phyloP scores from a whole-genome alignment of 1,140 invertebrate genomes.

The Helicoverpa armigera region DNA sequence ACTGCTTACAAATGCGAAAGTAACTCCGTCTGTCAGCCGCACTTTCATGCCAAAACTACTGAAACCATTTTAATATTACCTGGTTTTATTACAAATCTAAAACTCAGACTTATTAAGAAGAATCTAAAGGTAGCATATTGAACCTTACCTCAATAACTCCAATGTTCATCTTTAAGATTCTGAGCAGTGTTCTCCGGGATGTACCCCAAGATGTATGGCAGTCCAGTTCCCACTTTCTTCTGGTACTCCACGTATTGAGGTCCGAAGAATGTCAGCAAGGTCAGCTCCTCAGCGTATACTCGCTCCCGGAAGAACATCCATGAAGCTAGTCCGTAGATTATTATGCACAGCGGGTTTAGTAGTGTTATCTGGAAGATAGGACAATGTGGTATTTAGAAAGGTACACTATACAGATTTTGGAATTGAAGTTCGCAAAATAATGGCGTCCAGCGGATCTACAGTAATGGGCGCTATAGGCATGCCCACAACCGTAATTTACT shows the following conservation, averaged over 20 bases:
- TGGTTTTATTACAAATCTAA: too few species aligned
- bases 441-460: too few species aligned
- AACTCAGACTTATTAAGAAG: background rate
- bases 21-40: too few species aligned
- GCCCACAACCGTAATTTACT: too few species aligned
- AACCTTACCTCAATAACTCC: conserved; percentile 59
- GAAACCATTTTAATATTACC: too few species aligned
- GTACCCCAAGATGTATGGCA: conserved; percentile 97
- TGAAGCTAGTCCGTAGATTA: conserved; percentile 93
- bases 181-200: conserved; percentile 59
- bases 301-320: conserved; percentile 98
- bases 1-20: too few species aligned
- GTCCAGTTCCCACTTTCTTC: conserved; percentile 93
- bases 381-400: too few species aligned
- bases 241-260: conserved; percentile 96
- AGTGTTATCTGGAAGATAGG: conserved; percentile 90
- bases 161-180: conserved; percentile 57
- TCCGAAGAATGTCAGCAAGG: conserved; percentile 97
- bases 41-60: too few species aligned
- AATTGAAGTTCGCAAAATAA: background rate
- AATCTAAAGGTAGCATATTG: background rate
- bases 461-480: too few species aligned
- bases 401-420: too few species aligned
- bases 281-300: conserved; percentile 96
- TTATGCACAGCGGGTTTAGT: conserved; percentile 96